These are phyloP conservation scores for Microcebus murinus DNA, from an alignment of 2,113 vertebrate genomes.

Conservation along the genomic window DNA sequence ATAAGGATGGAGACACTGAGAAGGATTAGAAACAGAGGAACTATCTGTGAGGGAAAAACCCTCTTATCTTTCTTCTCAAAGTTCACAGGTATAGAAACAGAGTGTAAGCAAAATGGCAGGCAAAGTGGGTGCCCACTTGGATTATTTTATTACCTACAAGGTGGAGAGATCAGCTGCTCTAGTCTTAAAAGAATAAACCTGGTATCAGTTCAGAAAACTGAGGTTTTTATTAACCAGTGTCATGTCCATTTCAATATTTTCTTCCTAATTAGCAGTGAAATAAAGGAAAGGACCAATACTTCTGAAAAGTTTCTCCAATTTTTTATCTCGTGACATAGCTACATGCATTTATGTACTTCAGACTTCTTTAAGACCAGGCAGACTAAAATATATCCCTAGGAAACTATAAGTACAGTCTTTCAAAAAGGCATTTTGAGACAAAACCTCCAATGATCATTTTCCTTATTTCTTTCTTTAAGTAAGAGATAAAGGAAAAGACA, in stretches of 20 bases:
- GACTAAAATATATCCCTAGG: background rate
- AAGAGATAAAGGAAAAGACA: conserved; percentile 30
- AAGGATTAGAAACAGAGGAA: background rate
- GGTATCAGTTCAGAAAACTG: background rate
- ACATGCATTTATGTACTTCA: background rate
- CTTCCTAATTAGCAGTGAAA: background rate
- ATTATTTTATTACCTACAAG: background rate
- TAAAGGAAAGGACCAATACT: background rate
- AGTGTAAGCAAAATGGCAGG: background rate
- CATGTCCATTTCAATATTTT: background rate
- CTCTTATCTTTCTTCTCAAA: background rate
- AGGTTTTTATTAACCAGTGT: background rate
- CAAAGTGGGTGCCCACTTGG: background rate
- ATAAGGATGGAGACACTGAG: background rate
- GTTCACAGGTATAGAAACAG: background rate
- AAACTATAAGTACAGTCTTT: background rate
- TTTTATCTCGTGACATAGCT: background rate
- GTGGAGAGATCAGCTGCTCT: background rate
- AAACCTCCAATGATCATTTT: background rate
- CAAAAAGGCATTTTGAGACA: background rate
- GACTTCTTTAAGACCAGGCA: fast-evolving
- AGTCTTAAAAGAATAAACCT: background rate
- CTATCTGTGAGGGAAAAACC: background rate
- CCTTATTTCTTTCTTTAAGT: background rate
- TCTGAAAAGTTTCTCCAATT: conserved; percentile 42